Base-by-base conservation (phyloP, 23 tunicate species). In the Botrylloides violaceus region DNA sequence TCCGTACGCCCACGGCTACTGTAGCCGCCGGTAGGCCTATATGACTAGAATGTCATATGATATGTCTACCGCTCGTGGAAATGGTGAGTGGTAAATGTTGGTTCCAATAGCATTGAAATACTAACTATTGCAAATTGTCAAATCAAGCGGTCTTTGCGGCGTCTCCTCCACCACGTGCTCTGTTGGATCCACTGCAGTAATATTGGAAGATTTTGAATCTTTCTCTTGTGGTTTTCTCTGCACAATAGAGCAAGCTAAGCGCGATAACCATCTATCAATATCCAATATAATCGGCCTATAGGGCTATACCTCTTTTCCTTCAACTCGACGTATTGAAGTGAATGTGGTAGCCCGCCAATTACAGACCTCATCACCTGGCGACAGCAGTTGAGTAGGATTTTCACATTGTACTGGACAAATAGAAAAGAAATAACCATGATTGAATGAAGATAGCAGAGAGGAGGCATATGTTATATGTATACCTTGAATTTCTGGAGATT, bases 261-360 rank as follows among this genome's bases (percentile, higher is more conserved):
- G 15, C 15, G n/a, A n/a, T n/a, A n/a, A n/a, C n/a, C n/a, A n/a
- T n/a, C n/a, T n/a, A n/a, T n/a, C n/a, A n/a, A n/a, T n/a, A n/a
- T n/a, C n/a, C n/a, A n/a, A n/a, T n/a, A n/a, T n/a, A n/a, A n/a
- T 12, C 55, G 64, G 19, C 28, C 6, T 5, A 59, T n/a, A 22
- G 6, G 29, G 19, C 57, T 22, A 21, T 43, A 68, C 74, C 74
- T 68, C 74, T 1, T 68, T 68, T 24, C 74, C 74, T 68, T 68
- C 49, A 39, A 68, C 74, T 38, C 74, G 63, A 22, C 74, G 74
- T 37, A 43, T 20, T 22, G 74, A 68, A 5, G 74, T 68, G 57
- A 68, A 68, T 0, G 58, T 68, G 21, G 36, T 22, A 9, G 56
- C 25, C 22, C 74, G 23, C 74, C 74, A 68, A 9, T 68, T 24